A percentile compares a stretch with the other conserved stretches of the same genome.
phyloP scores from a whole-genome alignment of 1,140 invertebrate genomes.

The Drosophila elegans region DNA sequence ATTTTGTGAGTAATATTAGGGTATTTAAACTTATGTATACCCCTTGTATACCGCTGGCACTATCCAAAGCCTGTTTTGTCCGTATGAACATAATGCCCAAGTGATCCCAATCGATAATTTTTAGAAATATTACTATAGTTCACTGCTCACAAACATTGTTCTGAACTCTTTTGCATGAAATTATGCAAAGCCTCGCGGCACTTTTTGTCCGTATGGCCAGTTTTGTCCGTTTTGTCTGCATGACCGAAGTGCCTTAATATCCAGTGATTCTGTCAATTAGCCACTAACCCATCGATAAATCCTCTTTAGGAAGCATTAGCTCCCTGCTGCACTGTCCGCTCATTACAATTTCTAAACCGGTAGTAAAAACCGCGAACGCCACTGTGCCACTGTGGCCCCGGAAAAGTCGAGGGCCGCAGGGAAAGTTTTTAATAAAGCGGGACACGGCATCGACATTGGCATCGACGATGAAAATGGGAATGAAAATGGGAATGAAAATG shows the following conservation, averaged over 20 bases:
- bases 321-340: constrained; percentile 5
- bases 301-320: background rate
- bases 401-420: constrained; percentile 36
- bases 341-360: constrained; percentile 8
- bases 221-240: constrained; percentile 5
- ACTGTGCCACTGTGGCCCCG: background rate
- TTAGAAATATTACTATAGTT: background rate
- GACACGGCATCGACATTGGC: constrained; percentile 1
- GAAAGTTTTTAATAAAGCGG: constrained; percentile 42
- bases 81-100: no score
- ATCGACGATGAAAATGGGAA: constrained; percentile 5
- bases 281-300: constrained; percentile 24
- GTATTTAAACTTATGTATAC: no score
- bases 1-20: no score
- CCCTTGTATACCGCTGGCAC: no score
- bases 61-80: no score
- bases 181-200: background rate
- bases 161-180: background rate
- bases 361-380: no score
- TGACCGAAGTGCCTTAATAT: background rate
- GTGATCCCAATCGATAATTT: no score
- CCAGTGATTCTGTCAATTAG: constrained; percentile 17
- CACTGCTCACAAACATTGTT: no score
- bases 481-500: constrained; percentile 20
- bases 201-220: constrained; percentile 5